phyloP scores from a whole-genome alignment of 2,888 invertebrate species.

The Drosophila mayaguana region DNA sequence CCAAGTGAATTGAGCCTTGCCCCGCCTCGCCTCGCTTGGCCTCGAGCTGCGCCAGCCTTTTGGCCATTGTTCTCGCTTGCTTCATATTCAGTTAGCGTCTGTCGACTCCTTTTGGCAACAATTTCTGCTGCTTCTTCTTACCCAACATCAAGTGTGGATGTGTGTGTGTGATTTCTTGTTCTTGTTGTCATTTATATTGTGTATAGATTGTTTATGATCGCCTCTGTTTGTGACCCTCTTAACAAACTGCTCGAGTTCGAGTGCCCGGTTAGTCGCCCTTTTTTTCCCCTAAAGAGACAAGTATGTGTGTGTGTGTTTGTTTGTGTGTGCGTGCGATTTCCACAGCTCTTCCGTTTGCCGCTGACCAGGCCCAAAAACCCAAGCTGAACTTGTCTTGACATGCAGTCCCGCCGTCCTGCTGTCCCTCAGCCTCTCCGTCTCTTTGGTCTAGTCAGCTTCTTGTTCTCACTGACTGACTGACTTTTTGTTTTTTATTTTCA shows the following conservation, averaged over 20 bases:
- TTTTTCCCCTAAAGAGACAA: constrained; percentile 7
- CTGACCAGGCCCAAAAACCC: constrained; percentile 33
- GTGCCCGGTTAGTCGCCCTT: constrained; percentile 31
- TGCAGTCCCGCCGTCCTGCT: constrained; percentile 6
- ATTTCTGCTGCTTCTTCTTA: constrained; percentile 39
- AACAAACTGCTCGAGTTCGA: constrained; percentile 26
- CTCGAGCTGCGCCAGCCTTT: constrained; percentile 33
- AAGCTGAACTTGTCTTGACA: constrained; percentile 18
- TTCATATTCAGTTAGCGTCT: constrained; percentile 22
- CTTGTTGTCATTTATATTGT: constrained; percentile 52
- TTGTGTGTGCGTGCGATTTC: constrained; percentile 61
- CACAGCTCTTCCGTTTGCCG: constrained; percentile 49
- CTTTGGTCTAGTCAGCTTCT: constrained; percentile 30
- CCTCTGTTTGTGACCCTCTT: constrained; percentile 24
- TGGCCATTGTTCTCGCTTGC: constrained; percentile 39
- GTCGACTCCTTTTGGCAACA: constrained; percentile 62
- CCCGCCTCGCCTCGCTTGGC: neutral
- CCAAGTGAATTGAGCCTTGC: constrained; percentile 36
- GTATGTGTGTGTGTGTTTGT: neutral
- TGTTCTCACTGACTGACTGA: constrained; percentile 42
- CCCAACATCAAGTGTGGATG: neutral
- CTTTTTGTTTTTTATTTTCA: constrained; percentile 60
- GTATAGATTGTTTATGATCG: constrained; percentile 44
- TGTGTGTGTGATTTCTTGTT: constrained; percentile 8
- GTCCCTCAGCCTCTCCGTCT: neutral